A percentile compares a stretch with the other conserved stretches of the same genome.
Conservation (phyloP, 2,797 vertebrate species). For the Pipistrellus nathusii region DNA sequence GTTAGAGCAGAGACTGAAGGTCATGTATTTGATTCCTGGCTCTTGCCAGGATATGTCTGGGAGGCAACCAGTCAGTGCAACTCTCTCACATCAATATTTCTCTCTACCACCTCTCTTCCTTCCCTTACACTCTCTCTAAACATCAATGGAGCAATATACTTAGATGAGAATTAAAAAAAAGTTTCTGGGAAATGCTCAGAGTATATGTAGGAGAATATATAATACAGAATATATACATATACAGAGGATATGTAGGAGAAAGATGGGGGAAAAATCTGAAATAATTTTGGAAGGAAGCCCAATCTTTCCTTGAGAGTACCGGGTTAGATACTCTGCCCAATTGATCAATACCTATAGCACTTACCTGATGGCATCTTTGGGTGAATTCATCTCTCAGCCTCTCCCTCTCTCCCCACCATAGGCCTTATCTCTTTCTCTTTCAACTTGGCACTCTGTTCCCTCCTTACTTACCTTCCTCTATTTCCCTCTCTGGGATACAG, state of each 20-base stretch:
- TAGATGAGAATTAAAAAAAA: background rate
- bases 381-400: background rate
- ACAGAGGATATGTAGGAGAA: background rate
- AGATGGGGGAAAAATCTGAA: background rate
- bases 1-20: too few relatives aligned
- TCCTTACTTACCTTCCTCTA: background rate
- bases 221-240: too few relatives aligned
- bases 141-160: too few relatives aligned
- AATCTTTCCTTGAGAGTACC: background rate
- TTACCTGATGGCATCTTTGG: accelerated
- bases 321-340: background rate
- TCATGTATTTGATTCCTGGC: too few relatives aligned
- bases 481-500: background rate
- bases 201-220: background rate
- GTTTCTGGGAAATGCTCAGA: background rate
- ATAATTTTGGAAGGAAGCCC: background rate
- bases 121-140: too few relatives aligned
- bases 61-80: too few relatives aligned
- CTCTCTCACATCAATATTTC: too few relatives aligned
- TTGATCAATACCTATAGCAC: background rate
- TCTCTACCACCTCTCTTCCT: too few relatives aligned
- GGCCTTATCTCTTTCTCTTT: background rate
- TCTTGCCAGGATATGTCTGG: too few relatives aligned
- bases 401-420: too few relatives aligned
- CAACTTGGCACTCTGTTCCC: background rate